A percentile compares a stretch with the other conserved stretches of the same genome.
Conservation (phyloP, 2,888 invertebrate genomes). For the Drosophila suboccidentalis region DNA sequence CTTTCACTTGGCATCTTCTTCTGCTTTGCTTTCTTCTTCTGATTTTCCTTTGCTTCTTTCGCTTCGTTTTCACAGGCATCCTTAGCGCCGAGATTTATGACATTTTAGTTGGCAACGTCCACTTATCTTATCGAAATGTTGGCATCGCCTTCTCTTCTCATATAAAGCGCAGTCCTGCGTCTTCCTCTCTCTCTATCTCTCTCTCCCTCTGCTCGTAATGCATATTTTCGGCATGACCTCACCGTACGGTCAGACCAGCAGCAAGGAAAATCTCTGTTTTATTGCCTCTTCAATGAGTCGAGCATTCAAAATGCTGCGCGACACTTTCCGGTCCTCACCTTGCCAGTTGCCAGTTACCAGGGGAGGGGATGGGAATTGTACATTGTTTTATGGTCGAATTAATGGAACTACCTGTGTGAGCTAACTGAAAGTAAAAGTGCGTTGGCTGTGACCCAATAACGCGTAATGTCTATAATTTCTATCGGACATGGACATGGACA, state of each 20-base stretch:
- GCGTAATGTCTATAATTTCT: slow-evolving; percentile 47
- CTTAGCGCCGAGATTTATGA: slow-evolving; percentile 85
- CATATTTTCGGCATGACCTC: slow-evolving; percentile 73
- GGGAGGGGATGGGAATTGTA: neutral
- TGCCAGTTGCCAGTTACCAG: neutral
- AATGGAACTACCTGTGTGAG: slow-evolving; percentile 69
- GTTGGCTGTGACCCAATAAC: slow-evolving; percentile 67
- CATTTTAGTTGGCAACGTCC: slow-evolving; percentile 85
- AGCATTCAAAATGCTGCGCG: slow-evolving; percentile 43
- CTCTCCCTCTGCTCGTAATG: slow-evolving; percentile 33
- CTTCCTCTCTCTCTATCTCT: neutral
- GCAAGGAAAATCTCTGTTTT: slow-evolving; percentile 46
- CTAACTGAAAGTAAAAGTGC: slow-evolving; percentile 65
- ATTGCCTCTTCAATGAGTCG: slow-evolving; percentile 54
- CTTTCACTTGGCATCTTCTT: slow-evolving; percentile 53
- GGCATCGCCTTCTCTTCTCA: slow-evolving; percentile 78
- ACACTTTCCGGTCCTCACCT: slow-evolving; percentile 34
- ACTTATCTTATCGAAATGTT: slow-evolving; percentile 86
- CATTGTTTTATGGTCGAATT: slow-evolving; percentile 58
- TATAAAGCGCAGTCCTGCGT: slow-evolving; percentile 17
- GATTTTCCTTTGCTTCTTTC: slow-evolving; percentile 44
- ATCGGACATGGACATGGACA: slow-evolving; percentile 23
- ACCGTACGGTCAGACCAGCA: slow-evolving; percentile 34
- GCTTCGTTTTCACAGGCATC: slow-evolving; percentile 79
- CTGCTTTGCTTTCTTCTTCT: slow-evolving; percentile 51